Percentiles rank a stretch among this genome's conserved stretches.
phyloP scores from a whole-genome alignment of 2,113 vertebrate genomes.

The Dipodomys stephensi region DNA sequence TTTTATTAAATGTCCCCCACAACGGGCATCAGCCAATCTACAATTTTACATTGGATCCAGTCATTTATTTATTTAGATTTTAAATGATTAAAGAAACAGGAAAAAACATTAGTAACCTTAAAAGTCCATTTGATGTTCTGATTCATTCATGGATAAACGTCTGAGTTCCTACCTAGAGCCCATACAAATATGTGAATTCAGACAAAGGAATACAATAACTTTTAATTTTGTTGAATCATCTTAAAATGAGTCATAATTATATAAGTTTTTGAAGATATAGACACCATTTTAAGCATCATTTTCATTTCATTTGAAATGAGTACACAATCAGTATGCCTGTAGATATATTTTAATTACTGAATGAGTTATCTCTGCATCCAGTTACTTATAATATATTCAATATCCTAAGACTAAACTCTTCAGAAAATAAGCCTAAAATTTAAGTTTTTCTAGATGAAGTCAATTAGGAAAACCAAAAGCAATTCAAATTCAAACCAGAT shows the following conservation, averaged over 20 bases:
- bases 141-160: neutral
- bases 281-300: neutral
- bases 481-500: neutral
- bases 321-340: neutral
- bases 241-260: neutral
- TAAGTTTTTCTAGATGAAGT: neutral
- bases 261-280: constrained; percentile 5
- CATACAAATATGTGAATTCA: neutral
- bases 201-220: neutral
- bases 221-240: neutral
- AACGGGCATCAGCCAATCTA: neutral
- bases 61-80: neutral
- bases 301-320: neutral
- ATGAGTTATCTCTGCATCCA: neutral
- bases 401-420: neutral
- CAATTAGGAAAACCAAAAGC: neutral
- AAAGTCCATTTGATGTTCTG: neutral
- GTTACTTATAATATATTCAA: constrained; percentile 2
- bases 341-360: constrained; percentile 25
- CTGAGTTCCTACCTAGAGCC: neutral
- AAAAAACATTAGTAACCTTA: neutral
- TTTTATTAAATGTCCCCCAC: neutral
- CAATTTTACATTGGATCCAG: neutral
- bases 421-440: neutral
- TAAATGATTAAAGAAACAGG: neutral